A percentile compares a stretch with the other conserved stretches of the same genome.
These are phyloP conservation scores for Hesperophylax magnus DNA, from an alignment of 1,140 invertebrate genomes.

Conservation along the genomic window DNA sequence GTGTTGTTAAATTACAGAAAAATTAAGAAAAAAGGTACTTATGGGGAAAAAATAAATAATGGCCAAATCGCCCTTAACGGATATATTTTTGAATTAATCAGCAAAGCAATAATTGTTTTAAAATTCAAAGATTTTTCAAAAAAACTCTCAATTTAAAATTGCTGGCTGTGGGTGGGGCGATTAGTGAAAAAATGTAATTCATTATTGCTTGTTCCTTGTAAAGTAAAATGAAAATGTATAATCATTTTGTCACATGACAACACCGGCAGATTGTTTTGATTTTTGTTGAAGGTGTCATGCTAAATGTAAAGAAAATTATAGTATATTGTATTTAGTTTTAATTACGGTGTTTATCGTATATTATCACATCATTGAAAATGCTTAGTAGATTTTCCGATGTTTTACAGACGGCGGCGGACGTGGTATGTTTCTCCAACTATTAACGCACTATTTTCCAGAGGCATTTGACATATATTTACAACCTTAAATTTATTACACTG, in stretches of 20 bases:
- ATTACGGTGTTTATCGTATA: background rate
- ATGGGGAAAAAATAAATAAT: too few relatives aligned
- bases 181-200: too few relatives aligned
- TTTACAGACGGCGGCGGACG: slow-evolving; percentile 68
- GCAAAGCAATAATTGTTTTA: too few relatives aligned
- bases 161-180: too few relatives aligned
- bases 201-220: too few relatives aligned
- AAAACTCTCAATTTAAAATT: too few relatives aligned
- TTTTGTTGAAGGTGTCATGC: slow-evolving; percentile 30
- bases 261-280: slow-evolving; percentile 25
- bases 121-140: too few relatives aligned
- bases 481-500: slow-evolving; percentile 24
- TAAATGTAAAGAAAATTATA: slow-evolving; percentile 19
- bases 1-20: background rate
- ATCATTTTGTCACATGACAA: too few relatives aligned
- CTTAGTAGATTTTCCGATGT: slow-evolving; percentile 69
- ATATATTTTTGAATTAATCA: too few relatives aligned
- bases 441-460: background rate
- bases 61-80: too few relatives aligned
- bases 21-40: too few relatives aligned
- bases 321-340: slow-evolving; percentile 6
- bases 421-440: slow-evolving; percentile 59
- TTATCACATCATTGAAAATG: slow-evolving; percentile 57
- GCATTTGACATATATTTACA: slow-evolving; percentile 29
- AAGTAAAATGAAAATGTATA: too few relatives aligned